Conservation (phyloP, 2,797 vertebrate species). For the Paramormyrops hopkinsi region DNA sequence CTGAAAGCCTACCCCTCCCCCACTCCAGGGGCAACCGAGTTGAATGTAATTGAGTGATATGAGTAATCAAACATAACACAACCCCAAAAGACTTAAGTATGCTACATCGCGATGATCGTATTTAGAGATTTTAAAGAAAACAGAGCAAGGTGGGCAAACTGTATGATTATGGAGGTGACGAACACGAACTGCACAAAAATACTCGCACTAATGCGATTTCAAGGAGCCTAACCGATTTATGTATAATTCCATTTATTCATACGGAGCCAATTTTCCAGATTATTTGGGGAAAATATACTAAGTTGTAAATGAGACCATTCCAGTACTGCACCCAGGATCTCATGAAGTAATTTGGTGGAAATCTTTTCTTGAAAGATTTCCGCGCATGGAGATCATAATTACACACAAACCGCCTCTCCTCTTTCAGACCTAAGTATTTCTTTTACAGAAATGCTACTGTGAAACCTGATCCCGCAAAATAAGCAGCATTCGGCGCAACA, state of each 20-base stretch:
- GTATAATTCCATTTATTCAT: constrained; percentile 5
- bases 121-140: not conserved
- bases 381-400: not conserved
- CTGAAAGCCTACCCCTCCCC: constrained; percentile 32
- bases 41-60: constrained; percentile 7
- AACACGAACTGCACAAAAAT: not conserved
- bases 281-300: not conserved
- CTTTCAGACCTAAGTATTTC: not conserved
- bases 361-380: not conserved
- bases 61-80: not conserved
- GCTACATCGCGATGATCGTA: not conserved
- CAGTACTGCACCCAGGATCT: not conserved
- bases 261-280: not conserved
- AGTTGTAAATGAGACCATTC: not conserved
- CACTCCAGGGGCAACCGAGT: constrained; percentile 16
- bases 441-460: not conserved
- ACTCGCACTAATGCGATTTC: not conserved
- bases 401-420: not conserved
- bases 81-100: not conserved
- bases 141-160: not conserved
- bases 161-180: not conserved
- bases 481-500: not conserved
- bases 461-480: not conserved
- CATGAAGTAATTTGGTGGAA: not conserved
- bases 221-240: constrained; percentile 1